phyloP scores from a whole-genome alignment of 1,140 invertebrate species.

The Caenorhabditis latens region DNA sequence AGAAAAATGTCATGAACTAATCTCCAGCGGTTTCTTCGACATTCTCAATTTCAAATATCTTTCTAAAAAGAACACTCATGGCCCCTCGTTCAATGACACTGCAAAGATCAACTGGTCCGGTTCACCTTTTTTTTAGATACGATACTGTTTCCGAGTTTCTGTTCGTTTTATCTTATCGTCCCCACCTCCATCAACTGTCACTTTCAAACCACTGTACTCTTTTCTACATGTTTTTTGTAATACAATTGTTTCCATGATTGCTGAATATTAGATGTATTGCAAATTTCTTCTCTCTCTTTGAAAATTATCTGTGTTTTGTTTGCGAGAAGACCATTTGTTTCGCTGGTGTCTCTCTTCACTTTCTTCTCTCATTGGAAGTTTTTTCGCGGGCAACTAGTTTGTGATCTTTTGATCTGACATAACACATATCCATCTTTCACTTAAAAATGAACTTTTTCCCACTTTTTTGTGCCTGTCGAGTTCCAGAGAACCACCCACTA shows the following conservation, averaged over 20 bases:
- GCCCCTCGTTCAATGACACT: too few relatives aligned
- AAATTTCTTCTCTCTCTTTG: neutral
- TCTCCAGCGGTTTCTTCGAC: too few relatives aligned
- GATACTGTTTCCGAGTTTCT: neutral
- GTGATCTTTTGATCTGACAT: constrained; percentile 1
- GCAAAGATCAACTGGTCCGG: too few relatives aligned
- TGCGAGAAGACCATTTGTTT: neutral
- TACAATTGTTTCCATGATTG: neutral
- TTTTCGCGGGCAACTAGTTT: neutral
- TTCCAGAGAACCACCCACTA: too few relatives aligned
- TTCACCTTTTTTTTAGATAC: neutral
- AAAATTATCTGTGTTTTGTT: neutral
- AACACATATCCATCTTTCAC: neutral
- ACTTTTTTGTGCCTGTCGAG: too few relatives aligned
- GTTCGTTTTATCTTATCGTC: neutral
- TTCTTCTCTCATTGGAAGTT: neutral
- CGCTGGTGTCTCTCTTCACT: neutral
- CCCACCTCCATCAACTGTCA: too few relatives aligned
- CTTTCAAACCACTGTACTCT: neutral
- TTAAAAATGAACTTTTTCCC: neutral
- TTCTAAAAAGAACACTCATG: too few relatives aligned
- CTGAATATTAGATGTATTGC: neutral
- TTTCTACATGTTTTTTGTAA: neutral
- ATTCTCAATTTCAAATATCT: too few relatives aligned
- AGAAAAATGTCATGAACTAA: too few relatives aligned